Evolutionary conservation across 64 coral and sea anemone species (phyloP).

Genomic region (Catalaphyllia jardinei): DNA sequence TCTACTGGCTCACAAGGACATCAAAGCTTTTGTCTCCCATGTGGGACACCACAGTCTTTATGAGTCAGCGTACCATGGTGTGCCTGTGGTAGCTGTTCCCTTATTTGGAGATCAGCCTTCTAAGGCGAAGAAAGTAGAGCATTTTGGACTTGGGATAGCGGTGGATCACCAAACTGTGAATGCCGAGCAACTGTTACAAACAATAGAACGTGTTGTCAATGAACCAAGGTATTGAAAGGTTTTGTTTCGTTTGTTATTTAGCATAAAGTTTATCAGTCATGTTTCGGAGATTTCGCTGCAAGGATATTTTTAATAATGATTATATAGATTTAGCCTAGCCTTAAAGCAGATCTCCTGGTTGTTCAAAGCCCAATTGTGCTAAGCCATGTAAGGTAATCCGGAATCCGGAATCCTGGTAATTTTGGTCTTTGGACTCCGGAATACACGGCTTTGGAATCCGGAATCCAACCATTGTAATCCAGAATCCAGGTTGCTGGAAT

Average conservation of each 20-base stretch:
- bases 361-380: no score
- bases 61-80: slow-evolving; percentile 44
- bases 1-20: slow-evolving; percentile 25
- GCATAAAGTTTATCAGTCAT: no score
- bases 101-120: slow-evolving; percentile 41
- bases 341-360: no score
- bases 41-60: slow-evolving; percentile 44
- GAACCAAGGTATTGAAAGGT: neutral
- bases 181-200: neutral
- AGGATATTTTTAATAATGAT: no score
- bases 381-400: no score
- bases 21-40: slow-evolving; percentile 48
- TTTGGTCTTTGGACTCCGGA: no score
- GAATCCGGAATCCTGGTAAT: no score
- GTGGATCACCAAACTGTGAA: slow-evolving; percentile 6
- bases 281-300: no score
- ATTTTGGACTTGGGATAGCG: slow-evolving; percentile 11
- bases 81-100: slow-evolving; percentile 43
- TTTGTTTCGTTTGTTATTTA: neutral
- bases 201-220: slow-evolving; percentile 6
- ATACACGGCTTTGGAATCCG: no score
- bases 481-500: no score
- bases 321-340: no score
- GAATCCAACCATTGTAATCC: no score
- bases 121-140: slow-evolving; percentile 18